These are phyloP conservation scores for Platycheirus albimanus DNA, from an alignment of 2,888 invertebrate species.

Conservation along the genomic window DNA sequence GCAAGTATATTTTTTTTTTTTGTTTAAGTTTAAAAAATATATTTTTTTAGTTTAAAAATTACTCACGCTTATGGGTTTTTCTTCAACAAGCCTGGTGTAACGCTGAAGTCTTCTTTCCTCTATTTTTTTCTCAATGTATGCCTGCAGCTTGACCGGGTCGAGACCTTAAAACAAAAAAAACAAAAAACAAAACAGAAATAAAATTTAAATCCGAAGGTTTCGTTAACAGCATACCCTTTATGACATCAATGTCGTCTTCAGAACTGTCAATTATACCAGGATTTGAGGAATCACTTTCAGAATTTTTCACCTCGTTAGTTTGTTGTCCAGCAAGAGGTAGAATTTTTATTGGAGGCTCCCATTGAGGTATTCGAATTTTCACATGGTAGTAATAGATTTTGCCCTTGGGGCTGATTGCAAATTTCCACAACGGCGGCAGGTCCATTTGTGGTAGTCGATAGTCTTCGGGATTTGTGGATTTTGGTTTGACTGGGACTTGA, in stretches of 20 bases:
- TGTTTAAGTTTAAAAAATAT: too few relatives aligned
- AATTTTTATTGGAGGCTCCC: slow-evolving; percentile 87
- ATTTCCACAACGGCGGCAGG: slow-evolving; percentile 94
- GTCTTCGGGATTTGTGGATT: slow-evolving; percentile 79
- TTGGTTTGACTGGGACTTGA: slow-evolving; percentile 76
- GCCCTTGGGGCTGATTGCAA: slow-evolving; percentile 91
- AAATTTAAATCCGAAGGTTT: too few relatives aligned
- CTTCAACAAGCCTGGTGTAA: slow-evolving; percentile 84
- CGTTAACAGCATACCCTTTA: slow-evolving; percentile 76
- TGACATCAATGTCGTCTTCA: slow-evolving; percentile 76
- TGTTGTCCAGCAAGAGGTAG: slow-evolving; percentile 78
- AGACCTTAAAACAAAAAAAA: slow-evolving; percentile 69
- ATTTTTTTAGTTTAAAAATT: neutral
- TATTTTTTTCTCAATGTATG: slow-evolving; percentile 83
- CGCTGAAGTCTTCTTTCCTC: slow-evolving; percentile 84
- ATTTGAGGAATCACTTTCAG: slow-evolving; percentile 74
- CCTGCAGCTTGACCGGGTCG: slow-evolving; percentile 77
- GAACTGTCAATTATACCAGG: slow-evolving; percentile 70
- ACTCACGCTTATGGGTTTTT: slow-evolving; percentile 85
- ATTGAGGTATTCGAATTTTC: slow-evolving; percentile 89
- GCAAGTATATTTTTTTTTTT: neutral
- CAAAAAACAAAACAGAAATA: too few relatives aligned
- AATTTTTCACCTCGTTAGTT: slow-evolving; percentile 54
- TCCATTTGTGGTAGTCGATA: slow-evolving; percentile 84
- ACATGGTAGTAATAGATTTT: slow-evolving; percentile 96